These are phyloP conservation scores for Spilogale gracilis DNA, from an alignment of 2,113 vertebrate species.

Conservation along the genomic window DNA sequence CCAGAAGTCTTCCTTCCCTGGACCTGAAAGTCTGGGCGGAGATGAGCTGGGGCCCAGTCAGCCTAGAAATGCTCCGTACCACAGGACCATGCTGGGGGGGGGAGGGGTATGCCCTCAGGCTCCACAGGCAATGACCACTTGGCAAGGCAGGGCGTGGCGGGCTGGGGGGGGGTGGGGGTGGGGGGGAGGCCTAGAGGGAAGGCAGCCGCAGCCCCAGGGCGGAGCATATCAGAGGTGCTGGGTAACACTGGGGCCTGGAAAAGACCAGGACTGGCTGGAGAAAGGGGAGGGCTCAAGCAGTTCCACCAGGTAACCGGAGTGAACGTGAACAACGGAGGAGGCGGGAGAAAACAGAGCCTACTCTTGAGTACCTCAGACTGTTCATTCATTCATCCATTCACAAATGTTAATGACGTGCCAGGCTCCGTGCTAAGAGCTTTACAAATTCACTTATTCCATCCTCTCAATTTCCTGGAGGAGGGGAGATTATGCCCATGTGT, in stretches of 20 bases:
- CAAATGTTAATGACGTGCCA: neutral
- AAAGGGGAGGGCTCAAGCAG: neutral
- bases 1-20: neutral
- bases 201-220: neutral
- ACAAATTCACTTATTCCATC: neutral
- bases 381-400: constrained; percentile 54
- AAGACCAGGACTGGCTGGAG: neutral
- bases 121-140: too few relatives aligned
- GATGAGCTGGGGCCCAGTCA: neutral
- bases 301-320: neutral
- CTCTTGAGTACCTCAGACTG: constrained; percentile 1
- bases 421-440: neutral
- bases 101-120: neutral
- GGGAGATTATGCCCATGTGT: neutral
- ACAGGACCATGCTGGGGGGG: neutral
- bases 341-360: constrained; percentile 9
- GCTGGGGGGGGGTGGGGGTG: too few relatives aligned
- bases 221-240: neutral
- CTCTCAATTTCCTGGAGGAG: neutral
- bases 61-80: neutral
- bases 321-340: neutral
- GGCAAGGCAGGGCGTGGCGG: too few relatives aligned
- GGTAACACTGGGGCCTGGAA: neutral
- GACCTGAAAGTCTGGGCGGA: neutral
- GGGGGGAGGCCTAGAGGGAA: neutral